These are phyloP conservation scores for Momotus momota DNA, from an alignment of 2,797 vertebrate species.

Conservation along the genomic window DNA sequence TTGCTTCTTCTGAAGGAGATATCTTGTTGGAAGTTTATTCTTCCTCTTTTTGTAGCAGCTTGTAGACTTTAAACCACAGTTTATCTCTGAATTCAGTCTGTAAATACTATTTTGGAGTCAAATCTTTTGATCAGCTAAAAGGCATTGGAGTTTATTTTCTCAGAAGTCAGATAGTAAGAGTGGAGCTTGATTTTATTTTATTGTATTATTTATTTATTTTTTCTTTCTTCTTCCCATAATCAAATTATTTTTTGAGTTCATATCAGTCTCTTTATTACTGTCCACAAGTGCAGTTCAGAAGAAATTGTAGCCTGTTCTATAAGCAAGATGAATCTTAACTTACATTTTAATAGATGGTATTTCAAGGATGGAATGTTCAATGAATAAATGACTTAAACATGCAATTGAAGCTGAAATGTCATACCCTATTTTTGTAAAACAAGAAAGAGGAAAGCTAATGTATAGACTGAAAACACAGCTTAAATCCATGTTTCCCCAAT, in stretches of 20 bases:
- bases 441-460: slow-evolving; percentile 19
- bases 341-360: slow-evolving; percentile 55
- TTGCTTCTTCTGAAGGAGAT: slow-evolving; percentile 12
- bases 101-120: not conserved
- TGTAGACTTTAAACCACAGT: not conserved
- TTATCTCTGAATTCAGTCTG: not conserved
- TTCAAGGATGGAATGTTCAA: slow-evolving; percentile 51
- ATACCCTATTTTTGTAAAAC: slow-evolving; percentile 52
- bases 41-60: slow-evolving; percentile 7
- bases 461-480: slow-evolving; percentile 28
- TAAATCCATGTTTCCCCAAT: not conserved
- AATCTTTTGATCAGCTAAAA: not conserved
- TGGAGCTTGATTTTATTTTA: not conserved
- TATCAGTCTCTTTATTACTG: slow-evolving; percentile 10
- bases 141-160: not conserved
- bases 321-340: slow-evolving; percentile 29
- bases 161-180: not conserved
- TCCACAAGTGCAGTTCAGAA: slow-evolving; percentile 22
- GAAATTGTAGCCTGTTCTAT: slow-evolving; percentile 16
- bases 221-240: not conserved
- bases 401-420: slow-evolving; percentile 45
- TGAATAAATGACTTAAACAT: slow-evolving; percentile 50
- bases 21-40: not conserved
- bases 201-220: not conserved
- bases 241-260: not conserved